Base-by-base conservation (phyloP, 2,113 vertebrate species). In the Apus apus region DNA sequence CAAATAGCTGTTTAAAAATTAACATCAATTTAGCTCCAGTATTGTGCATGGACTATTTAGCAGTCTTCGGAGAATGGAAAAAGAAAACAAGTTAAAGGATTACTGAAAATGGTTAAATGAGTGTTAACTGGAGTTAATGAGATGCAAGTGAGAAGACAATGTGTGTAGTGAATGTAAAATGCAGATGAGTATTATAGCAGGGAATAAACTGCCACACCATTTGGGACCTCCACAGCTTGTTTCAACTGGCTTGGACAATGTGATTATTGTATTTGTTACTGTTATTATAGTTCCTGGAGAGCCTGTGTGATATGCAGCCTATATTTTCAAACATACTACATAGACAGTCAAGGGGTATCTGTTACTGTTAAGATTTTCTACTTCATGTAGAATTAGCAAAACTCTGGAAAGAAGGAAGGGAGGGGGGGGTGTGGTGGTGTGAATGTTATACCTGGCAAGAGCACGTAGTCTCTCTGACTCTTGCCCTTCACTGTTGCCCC, bases 111-210 rank as follows among this genome's bases (percentile, higher is more conserved):
- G 36, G 64, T 94, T 90, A 86, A 85, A 94, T 80, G 85, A 45
- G 5, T 76, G 57, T 89, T 96, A 94, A 91, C 87, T 96, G 64
- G 75, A 71, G 66, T 76, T 92, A 94, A 92, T 83, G 45, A 82
- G 53, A 71, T 87, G 73, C 93, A 94, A 94, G 56, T 62, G 66
- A 85, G 93, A 82, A 87, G 91, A 86, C 62, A 77, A 56, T 48
- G 26, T 3, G 1, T 25, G 12, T 30, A 36, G 56, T 62, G 79
- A 90, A 67, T 65, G 60, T 38, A 87, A 85, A 90, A 66, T 65
- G 80, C n/a, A 26, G 66, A 50, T 70, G 32, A 48, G 12, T 43
- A 34, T 86, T 94, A 32, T 8, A 57, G 34, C 30, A 54, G 56
- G 68, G 36, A 85, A 58, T 48, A 54, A 87, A 14, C 43, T 89